phyloP scores from a whole-genome alignment of 2,113 vertebrate species.

The Callorhinus ursinus region DNA sequence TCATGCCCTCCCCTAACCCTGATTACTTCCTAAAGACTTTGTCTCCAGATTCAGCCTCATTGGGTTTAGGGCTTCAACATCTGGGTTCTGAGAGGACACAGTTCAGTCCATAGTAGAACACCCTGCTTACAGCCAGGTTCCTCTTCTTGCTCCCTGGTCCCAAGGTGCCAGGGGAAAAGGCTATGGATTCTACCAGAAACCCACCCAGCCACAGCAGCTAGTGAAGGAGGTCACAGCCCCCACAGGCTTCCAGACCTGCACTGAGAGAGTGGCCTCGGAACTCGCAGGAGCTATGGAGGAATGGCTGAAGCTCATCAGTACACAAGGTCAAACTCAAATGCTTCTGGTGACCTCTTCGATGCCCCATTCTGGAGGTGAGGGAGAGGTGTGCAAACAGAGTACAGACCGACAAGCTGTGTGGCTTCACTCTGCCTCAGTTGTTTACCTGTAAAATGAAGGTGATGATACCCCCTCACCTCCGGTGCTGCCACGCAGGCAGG shows the following conservation, averaged over 20 bases:
- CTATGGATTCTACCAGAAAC: not conserved
- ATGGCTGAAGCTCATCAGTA: not conserved
- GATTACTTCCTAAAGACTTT: not conserved
- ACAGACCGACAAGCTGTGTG: not conserved
- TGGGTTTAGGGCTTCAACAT: not conserved
- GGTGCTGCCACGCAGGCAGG: too few species aligned
- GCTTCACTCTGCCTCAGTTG: not conserved
- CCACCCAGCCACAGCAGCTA: not conserved
- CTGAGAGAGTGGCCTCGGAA: not conserved
- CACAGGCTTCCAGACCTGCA: not conserved
- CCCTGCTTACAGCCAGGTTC: not conserved
- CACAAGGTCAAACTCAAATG: not conserved
- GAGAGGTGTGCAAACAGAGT: not conserved
- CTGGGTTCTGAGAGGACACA: not conserved
- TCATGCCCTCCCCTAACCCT: not conserved
- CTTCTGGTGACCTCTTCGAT: not conserved
- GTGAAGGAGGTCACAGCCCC: not conserved
- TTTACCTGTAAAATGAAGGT: not conserved
- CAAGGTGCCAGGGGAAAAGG: not conserved
- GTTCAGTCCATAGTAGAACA: not conserved
- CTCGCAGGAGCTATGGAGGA: not conserved
- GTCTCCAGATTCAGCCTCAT: not conserved
- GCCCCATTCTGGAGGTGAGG: not conserved
- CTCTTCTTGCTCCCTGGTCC: too few species aligned
- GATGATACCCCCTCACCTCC: not conserved